Conservation (phyloP, 2,113 vertebrate species). For the Mustelus asterias region DNA sequence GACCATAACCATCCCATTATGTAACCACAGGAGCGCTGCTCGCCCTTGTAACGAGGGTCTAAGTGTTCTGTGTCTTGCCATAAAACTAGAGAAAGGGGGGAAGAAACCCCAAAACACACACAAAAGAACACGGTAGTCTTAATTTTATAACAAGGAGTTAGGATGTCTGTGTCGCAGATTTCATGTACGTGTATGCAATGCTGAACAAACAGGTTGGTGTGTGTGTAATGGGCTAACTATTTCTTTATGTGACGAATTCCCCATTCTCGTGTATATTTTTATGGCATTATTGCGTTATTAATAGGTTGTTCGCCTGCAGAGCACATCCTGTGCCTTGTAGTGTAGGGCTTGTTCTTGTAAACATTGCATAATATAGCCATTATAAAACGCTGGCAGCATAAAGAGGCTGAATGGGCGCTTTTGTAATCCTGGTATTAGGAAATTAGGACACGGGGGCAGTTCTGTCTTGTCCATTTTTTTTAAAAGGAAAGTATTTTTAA, state of each 20-base stretch:
- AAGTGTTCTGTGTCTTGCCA: not conserved
- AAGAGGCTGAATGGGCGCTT: conserved; percentile 56
- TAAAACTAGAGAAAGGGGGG: not conserved
- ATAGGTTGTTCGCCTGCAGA: conserved; percentile 30
- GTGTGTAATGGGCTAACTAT: not conserved
- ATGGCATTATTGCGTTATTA: conserved; percentile 18
- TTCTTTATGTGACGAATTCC: not conserved
- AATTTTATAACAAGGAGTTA: conserved; percentile 10
- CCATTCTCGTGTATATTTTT: not conserved
- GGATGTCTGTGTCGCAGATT: not conserved
- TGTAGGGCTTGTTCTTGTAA: conserved; percentile 58
- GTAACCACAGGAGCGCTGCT: conserved; percentile 23
- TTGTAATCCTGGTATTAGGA: conserved; percentile 67
- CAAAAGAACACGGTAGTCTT: not conserved
- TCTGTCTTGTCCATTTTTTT: not conserved
- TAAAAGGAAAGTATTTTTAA: not conserved
- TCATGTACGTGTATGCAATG: too few relatives aligned
- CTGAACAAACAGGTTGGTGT: conserved; percentile 22
- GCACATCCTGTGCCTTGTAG: conserved; percentile 33
- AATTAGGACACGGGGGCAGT: conserved; percentile 54
- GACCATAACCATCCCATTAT: conserved; percentile 14
- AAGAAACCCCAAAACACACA: not conserved
- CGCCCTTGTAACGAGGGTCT: not conserved
- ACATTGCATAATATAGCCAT: conserved; percentile 70
- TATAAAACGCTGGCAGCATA: conserved; percentile 57